phyloP scores from a whole-genome alignment of 2,113 vertebrate genomes.

The Cheirogaleus medius region DNA sequence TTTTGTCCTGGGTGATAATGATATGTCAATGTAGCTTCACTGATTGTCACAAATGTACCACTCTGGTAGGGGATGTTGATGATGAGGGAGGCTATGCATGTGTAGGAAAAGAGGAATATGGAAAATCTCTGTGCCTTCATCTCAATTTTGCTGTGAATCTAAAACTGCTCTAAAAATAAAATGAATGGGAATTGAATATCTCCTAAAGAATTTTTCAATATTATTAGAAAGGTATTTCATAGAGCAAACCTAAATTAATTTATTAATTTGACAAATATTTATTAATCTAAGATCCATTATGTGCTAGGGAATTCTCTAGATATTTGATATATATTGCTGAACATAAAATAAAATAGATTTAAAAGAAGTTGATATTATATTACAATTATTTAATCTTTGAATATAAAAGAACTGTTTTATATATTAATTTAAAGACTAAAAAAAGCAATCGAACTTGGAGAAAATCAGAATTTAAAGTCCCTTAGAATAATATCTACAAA shows the following conservation, averaged over 20 bases:
- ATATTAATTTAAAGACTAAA: not conserved
- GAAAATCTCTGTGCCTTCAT: not conserved
- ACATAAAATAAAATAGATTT: not conserved
- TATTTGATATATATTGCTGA: not conserved
- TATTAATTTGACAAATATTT: not conserved
- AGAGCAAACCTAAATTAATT: not conserved
- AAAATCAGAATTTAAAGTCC: not conserved
- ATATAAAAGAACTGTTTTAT: not conserved
- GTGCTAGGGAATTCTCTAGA: not conserved
- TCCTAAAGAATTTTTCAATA: not conserved
- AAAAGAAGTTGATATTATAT: not conserved
- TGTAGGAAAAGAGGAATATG: accelerated
- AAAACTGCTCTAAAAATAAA: not conserved
- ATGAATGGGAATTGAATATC: not conserved
- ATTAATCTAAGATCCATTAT: not conserved
- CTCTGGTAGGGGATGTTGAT: not conserved
- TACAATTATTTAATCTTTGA: not conserved
- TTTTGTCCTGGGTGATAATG: not conserved
- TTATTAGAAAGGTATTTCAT: not conserved
- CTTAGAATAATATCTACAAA: not conserved
- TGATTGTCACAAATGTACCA: not conserved
- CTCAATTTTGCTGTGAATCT: not conserved
- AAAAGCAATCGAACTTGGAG: not conserved
- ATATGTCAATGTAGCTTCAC: not conserved
- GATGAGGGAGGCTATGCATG: not conserved